Evolutionary conservation across 2,797 vertebrate species (phyloP), one percentile per base, ranked within the genome.

Genomic region (Diplodus sargus): DNA sequence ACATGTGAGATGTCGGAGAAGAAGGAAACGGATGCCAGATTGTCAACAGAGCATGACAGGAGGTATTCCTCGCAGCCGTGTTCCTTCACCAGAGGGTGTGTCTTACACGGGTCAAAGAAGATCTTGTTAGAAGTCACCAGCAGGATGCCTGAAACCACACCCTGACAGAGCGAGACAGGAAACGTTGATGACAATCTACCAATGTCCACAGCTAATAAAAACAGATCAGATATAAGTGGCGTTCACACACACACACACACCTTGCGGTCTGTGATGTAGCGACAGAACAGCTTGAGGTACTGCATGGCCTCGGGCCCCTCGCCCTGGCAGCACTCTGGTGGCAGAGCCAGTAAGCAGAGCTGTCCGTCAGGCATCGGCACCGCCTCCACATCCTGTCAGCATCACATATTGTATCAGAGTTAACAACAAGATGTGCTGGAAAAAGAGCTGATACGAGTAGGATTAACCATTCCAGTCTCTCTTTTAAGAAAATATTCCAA

Each of bases 81-180:
- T 49, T 96, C 96, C 90, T 85, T 89, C 76, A 96, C 95, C 75
- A 96, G 89, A 13, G 94, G 94, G 57, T 95, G 95, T 1, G 92
- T 95, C 89, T 96, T 96, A 82, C 94, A 94, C 4, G 96, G 96
- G 83, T 96, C 96, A 56, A 96, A 96, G 90, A 96, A 96, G 81
- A 96, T 93, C 89, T 96, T 96, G 75, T 91, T 95, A 22, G 94
- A 82, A 0, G 95, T 96, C 79, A 96, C 94, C 85, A 96, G 67
- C 75, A 96, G 91, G 88, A 96, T 93, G 3, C 96, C 95, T 20
- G 94, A 94, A 43, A 96, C 95, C 64, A 95, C 95, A 8, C 96
- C 96, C 96, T 96, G 68, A 51, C 53, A 74, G 25, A 70, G 30
- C 52, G 43, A 82, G 57, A 70, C 3, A 72, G 49, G 45, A 48